phyloP scores from a whole-genome alignment of 2,113 vertebrate species.

The Bufo bufo region DNA sequence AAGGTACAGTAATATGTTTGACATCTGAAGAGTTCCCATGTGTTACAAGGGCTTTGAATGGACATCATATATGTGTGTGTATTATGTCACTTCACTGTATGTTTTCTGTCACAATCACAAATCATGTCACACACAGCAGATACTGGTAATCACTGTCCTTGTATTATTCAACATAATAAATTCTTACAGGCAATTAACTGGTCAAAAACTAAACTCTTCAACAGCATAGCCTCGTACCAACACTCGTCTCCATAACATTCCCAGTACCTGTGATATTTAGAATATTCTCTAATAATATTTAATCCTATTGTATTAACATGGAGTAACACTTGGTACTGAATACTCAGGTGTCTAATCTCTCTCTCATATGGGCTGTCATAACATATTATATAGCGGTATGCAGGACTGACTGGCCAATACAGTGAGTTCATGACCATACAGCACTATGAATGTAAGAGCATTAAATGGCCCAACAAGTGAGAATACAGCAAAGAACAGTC shows the following conservation, averaged over 20 bases:
- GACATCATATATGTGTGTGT: neutral
- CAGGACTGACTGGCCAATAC: neutral
- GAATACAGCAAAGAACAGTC: neutral
- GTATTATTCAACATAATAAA: neutral
- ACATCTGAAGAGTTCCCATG: no score
- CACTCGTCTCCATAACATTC: neutral
- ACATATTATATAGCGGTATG: neutral
- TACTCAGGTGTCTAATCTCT: neutral
- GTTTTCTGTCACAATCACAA: no score
- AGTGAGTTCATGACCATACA: neutral
- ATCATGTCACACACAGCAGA: no score
- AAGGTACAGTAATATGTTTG: neutral
- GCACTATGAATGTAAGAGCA: neutral
- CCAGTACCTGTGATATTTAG: constrained; percentile 8
- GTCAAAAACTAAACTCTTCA: neutral
- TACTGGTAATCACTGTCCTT: neutral
- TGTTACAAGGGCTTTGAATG: neutral
- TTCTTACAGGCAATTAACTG: neutral
- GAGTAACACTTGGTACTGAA: neutral
- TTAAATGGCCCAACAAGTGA: neutral
- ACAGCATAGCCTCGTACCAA: neutral
- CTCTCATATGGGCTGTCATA: neutral
- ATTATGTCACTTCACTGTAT: neutral
- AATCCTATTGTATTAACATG: neutral
- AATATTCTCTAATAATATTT: constrained; percentile 24